Conservation (phyloP, 2,888 invertebrate species). For the Papilio elwesi region DNA sequence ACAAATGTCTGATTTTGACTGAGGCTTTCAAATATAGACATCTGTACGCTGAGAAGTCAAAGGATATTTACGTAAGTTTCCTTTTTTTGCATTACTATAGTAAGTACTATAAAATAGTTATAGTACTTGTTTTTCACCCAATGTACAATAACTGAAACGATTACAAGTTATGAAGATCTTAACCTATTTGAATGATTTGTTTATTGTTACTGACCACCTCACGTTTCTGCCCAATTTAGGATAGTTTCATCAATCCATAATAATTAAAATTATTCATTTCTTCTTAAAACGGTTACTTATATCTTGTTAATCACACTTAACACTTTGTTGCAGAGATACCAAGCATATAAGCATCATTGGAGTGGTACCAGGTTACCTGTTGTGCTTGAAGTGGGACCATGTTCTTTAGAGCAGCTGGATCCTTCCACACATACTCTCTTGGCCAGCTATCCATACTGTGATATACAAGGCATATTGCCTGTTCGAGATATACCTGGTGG, state of each 20-base stretch:
- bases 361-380: constrained; percentile 95
- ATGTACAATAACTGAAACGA: too few relatives aligned
- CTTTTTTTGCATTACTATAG: neutral
- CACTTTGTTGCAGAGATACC: constrained; percentile 86
- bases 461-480: constrained; percentile 82
- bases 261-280: neutral
- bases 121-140: neutral
- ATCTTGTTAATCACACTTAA: neutral
- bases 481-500: constrained; percentile 96
- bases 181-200: neutral
- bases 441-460: constrained; percentile 83
- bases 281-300: neutral
- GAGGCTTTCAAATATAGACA: constrained; percentile 93
- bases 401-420: constrained; percentile 96
- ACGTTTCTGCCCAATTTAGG: too few relatives aligned
- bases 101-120: neutral
- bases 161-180: too few relatives aligned
- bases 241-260: too few relatives aligned
- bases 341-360: constrained; percentile 98
- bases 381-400: constrained; percentile 95
- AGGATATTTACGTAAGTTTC: constrained; percentile 88
- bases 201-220: too few relatives aligned
- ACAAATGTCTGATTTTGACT: constrained; percentile 95
- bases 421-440: constrained; percentile 92
- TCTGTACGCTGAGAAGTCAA: constrained; percentile 91